These are phyloP conservation scores for Falco punctatus DNA, from an alignment of 2,113 vertebrate genomes.

Conservation along the genomic window DNA sequence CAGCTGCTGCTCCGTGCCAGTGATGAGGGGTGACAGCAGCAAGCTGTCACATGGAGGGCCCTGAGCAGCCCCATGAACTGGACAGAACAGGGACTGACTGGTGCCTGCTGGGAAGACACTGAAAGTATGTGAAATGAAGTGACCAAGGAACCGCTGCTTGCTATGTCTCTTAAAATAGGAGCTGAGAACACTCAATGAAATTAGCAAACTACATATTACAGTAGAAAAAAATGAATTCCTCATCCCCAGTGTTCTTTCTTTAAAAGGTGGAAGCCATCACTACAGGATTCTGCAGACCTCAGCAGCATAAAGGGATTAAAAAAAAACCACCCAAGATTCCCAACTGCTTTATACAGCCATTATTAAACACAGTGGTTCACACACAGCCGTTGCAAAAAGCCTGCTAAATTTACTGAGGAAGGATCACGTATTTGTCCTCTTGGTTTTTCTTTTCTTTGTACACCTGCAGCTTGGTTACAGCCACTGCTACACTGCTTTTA, in stretches of 20 bases:
- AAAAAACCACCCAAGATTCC: not conserved
- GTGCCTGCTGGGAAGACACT: not conserved
- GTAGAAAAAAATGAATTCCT: accelerated
- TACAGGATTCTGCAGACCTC: not conserved
- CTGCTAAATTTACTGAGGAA: not conserved
- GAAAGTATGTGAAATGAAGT: not conserved
- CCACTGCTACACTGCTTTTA: accelerated
- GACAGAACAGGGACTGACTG: not conserved
- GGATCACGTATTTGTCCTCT: not conserved
- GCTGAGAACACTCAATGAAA: not conserved
- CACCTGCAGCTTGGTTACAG: not conserved
- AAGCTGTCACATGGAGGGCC: accelerated
- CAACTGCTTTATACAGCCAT: not conserved
- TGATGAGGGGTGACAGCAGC: accelerated
- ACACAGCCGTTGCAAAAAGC: accelerated
- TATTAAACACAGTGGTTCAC: not conserved
- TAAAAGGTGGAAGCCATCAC: not conserved
- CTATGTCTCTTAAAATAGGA: not conserved
- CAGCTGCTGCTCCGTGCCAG: not conserved
- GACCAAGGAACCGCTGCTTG: accelerated
- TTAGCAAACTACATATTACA: accelerated
- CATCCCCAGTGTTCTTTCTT: not conserved
- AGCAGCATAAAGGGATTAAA: not conserved
- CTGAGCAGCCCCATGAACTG: accelerated
- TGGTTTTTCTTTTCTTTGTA: not conserved